Conservation (phyloP, 1,140 invertebrate genomes). For the Drosophila pandora region DNA sequence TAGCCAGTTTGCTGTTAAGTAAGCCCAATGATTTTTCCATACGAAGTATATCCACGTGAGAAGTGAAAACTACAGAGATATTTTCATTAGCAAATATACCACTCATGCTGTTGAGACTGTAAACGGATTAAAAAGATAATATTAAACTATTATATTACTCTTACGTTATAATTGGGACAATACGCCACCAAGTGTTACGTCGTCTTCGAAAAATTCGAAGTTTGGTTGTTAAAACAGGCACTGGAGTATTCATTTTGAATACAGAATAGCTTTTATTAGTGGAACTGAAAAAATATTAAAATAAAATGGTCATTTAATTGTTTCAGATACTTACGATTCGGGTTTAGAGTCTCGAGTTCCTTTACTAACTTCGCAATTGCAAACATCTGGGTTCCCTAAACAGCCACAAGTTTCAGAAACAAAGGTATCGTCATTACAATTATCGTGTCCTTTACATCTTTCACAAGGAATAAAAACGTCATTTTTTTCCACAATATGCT, state of each 20-base stretch:
- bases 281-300: not conserved
- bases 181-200: conserved; percentile 54
- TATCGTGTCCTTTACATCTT: conserved; percentile 7
- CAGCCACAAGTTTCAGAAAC: conserved; percentile 25
- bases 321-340: not conserved
- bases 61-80: conserved; percentile 41
- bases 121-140: not conserved
- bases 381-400: conserved; percentile 24
- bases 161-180: conserved; percentile 46
- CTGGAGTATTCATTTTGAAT: conserved; percentile 37
- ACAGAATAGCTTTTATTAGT: conserved; percentile 12
- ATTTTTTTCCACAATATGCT: not conserved
- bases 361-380: conserved; percentile 26
- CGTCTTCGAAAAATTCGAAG: conserved; percentile 49
- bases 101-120: conserved; percentile 52
- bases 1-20: conserved; percentile 26
- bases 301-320: not conserved
- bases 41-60: conserved; percentile 35
- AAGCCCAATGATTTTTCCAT: conserved; percentile 15
- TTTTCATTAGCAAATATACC: conserved; percentile 54
- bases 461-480: conserved; percentile 25
- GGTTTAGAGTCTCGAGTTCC: not conserved
- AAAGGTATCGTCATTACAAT: conserved; percentile 4
- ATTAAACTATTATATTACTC: not conserved
- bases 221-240: conserved; percentile 47